phyloP scores from a whole-genome alignment of 1,140 invertebrate species.

The Rhagoletis pomonella region DNA sequence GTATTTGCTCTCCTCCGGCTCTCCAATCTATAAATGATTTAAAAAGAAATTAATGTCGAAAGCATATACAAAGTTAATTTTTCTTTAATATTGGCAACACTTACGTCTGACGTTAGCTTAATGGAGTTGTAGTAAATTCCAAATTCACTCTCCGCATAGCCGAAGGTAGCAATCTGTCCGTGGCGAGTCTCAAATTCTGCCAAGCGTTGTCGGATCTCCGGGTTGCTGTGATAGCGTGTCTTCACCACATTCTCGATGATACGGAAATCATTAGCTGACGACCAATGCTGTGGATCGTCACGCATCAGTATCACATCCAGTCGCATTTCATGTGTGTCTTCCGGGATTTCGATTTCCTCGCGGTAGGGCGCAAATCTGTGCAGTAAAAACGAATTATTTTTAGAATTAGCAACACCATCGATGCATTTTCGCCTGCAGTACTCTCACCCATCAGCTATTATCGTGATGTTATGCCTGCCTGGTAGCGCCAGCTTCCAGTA shows the following conservation, averaged over 20 bases:
- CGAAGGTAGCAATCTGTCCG: constrained; percentile 69
- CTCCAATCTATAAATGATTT: constrained; percentile 77
- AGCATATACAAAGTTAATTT: too few species aligned
- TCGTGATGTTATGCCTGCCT: constrained; percentile 90
- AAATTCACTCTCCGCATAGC: constrained; percentile 70
- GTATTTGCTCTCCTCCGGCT: constrained; percentile 86
- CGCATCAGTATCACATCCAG: constrained; percentile 88
- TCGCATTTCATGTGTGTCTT: constrained; percentile 76
- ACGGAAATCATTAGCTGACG: constrained; percentile 83
- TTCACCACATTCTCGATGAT: constrained; percentile 77
- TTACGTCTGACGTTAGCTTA: constrained; percentile 70
- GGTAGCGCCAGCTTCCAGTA: constrained; percentile 94
- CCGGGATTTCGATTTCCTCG: constrained; percentile 79
- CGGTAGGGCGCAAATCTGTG: constrained; percentile 77
- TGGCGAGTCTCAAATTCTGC: constrained; percentile 78
- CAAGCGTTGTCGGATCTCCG: constrained; percentile 79
- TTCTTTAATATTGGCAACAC: constrained; percentile 53
- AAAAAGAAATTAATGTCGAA: neutral
- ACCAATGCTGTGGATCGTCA: constrained; percentile 86
- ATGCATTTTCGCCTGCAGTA: constrained; percentile 21
- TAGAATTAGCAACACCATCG: neutral
- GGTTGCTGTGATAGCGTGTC: constrained; percentile 79
- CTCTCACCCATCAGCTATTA: constrained; percentile 79
- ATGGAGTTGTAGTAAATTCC: constrained; percentile 69
- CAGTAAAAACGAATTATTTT: constrained; percentile 54